Evolutionary conservation across 2,888 invertebrate species (phyloP).

Genomic region (Dicyrtoma fusca): DNA sequence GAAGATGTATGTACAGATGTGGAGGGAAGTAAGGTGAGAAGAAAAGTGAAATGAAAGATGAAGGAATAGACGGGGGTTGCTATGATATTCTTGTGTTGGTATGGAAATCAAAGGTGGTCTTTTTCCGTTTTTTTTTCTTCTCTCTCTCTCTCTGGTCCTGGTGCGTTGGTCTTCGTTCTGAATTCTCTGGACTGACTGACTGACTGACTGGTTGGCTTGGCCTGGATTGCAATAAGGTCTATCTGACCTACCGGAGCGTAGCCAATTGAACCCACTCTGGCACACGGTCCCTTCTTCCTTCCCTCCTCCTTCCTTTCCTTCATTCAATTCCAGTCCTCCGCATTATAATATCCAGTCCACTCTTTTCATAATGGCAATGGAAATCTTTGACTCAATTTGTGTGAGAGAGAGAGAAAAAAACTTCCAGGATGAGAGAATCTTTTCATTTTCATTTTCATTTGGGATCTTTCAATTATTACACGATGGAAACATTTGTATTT

Average conservation of each 20-base stretch:
- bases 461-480: too few relatives aligned
- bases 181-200: too few relatives aligned
- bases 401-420: too few relatives aligned
- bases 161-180: neutral
- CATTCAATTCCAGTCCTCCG: slow-evolving; percentile 19
- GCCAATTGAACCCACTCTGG: slow-evolving; percentile 47
- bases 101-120: slow-evolving; percentile 40
- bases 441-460: too few relatives aligned
- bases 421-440: too few relatives aligned
- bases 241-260: slow-evolving; percentile 57
- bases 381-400: too few relatives aligned
- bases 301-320: slow-evolving; percentile 27
- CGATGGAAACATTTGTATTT: too few relatives aligned
- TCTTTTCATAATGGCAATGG: too few relatives aligned
- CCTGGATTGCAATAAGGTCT: slow-evolving; percentile 21
- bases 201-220: neutral
- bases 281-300: slow-evolving; percentile 28
- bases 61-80: too few relatives aligned
- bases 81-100: slow-evolving; percentile 15
- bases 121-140: slow-evolving; percentile 4
- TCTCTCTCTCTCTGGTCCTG: neutral
- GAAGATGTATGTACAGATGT: slow-evolving; percentile 4
- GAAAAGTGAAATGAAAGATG: slow-evolving; percentile 35
- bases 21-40: slow-evolving; percentile 35
- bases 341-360: too few relatives aligned